A percentile compares a stretch with the other conserved stretches of the same genome.
phyloP scores from a whole-genome alignment of 2,797 vertebrate species.

The Caiman crocodilus region DNA sequence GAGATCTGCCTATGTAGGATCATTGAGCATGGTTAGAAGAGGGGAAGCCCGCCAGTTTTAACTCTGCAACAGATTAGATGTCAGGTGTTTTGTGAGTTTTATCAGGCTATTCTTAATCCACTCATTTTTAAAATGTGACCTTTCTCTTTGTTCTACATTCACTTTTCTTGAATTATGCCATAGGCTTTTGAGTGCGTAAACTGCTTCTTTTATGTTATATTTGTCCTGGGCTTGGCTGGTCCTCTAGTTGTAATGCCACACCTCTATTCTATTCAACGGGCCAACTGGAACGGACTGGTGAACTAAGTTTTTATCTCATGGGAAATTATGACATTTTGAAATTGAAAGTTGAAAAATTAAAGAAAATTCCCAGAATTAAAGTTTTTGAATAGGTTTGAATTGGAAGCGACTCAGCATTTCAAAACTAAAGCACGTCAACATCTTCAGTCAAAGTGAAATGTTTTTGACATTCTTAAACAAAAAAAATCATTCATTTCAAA shows the following conservation, averaged over 20 bases:
- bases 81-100: background rate
- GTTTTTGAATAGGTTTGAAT: background rate
- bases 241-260: background rate
- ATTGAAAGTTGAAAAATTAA: background rate
- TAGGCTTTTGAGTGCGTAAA: too few relatives aligned
- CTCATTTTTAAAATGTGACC: background rate
- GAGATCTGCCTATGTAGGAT: background rate
- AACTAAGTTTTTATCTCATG: accelerated
- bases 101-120: accelerated
- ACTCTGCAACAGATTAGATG: background rate
- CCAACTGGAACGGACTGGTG: background rate
- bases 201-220: too few relatives aligned
- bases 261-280: background rate
- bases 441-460: background rate
- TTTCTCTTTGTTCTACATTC: background rate
- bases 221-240: background rate
- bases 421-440: background rate
- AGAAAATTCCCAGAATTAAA: background rate
- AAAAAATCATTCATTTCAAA: background rate
- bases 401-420: background rate
- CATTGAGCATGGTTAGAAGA: background rate
- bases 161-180: too few relatives aligned
- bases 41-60: background rate
- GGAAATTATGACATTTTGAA: background rate
- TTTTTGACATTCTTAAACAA: background rate